Conservation (phyloP, 2,113 vertebrate genomes). For the Odobenus rosmarus region DNA sequence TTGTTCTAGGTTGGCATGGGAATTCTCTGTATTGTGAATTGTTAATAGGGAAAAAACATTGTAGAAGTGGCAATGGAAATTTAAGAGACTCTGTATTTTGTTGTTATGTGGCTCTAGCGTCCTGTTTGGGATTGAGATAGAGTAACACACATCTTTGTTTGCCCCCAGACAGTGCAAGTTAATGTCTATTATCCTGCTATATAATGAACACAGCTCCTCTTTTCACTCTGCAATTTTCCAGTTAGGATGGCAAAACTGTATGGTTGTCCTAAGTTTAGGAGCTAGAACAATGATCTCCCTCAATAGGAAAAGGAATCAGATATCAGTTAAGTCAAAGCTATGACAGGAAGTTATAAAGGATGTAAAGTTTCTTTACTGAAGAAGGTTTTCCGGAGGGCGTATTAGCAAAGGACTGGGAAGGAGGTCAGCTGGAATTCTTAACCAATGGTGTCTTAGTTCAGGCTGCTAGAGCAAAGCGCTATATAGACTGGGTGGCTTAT, state of each 20-base stretch:
- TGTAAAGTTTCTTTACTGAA: neutral
- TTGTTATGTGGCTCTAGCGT: neutral
- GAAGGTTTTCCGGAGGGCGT: neutral
- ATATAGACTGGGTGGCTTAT: neutral
- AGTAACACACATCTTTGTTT: neutral
- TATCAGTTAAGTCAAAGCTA: neutral
- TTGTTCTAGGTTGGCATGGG: neutral
- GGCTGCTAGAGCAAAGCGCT: neutral
- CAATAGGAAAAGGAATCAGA: neutral
- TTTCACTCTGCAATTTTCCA: neutral
- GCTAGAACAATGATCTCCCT: neutral
- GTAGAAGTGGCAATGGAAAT: neutral
- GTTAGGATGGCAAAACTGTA: neutral
- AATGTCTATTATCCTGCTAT: neutral
- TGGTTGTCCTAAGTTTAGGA: neutral
- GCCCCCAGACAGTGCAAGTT: neutral
- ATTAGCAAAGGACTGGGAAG: neutral
- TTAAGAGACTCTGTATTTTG: neutral
- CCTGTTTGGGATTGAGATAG: neutral
- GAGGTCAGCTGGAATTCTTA: neutral
- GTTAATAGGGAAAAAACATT: neutral
- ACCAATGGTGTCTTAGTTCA: neutral
- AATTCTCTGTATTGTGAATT: neutral
- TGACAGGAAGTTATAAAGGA: neutral
- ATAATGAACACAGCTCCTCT: neutral